Conservation (phyloP, 23 tunicate genomes). For the Botrylloides violaceus region DNA sequence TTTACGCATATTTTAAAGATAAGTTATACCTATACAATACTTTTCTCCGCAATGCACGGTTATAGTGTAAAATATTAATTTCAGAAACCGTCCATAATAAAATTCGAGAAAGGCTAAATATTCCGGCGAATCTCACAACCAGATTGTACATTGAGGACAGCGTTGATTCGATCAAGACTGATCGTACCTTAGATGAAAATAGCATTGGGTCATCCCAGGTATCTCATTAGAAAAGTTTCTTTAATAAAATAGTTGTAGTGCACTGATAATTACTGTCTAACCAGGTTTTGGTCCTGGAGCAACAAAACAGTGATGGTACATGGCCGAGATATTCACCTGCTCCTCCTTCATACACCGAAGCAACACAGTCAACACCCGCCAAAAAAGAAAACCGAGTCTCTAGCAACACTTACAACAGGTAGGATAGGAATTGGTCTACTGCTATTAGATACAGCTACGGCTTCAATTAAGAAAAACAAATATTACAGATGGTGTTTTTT, state of each 20-base stretch:
- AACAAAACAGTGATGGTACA: constrained; percentile 32
- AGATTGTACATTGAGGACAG: constrained; percentile 30
- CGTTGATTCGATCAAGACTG: constrained; percentile 15
- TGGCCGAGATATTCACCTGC: constrained; percentile 23
- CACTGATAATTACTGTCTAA: no score
- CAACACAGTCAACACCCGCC: constrained; percentile 4
- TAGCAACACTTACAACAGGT: no score
- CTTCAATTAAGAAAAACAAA: no score
- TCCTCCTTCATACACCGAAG: constrained; percentile 20
- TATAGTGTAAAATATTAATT: background rate
- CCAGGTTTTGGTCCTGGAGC: constrained; percentile 57
- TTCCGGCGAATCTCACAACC: constrained; percentile 27
- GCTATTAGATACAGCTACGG: no score
- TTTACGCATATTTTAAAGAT: no score
- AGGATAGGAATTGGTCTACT: no score
- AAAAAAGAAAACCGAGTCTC: background rate
- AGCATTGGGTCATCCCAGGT: constrained; percentile 30
- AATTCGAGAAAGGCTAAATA: constrained; percentile 33
- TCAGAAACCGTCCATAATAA: constrained; percentile 42
- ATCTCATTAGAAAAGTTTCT: no score
- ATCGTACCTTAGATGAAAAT: constrained; percentile 7
- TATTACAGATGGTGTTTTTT: no score
- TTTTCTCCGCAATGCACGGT: background rate
- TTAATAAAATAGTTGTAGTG: no score
- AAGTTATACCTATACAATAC: no score